Evolutionary conservation across 2,888 invertebrate species (phyloP).

Genomic region (Acheta domesticus): DNA sequence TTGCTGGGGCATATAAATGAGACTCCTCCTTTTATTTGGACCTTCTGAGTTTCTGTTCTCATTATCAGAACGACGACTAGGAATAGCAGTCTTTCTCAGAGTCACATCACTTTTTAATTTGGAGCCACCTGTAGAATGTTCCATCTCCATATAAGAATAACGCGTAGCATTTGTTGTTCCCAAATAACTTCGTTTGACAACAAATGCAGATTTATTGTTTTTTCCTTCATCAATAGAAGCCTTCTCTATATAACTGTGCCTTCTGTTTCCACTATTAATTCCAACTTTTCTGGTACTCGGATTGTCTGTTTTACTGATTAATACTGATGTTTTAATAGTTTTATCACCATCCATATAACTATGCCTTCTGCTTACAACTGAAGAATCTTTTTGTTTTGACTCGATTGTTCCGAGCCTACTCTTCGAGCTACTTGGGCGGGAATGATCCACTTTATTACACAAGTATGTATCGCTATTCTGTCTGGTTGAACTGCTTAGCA

Average conservation of each 20-base stretch:
- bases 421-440: neutral
- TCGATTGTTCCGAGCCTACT: neutral
- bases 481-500: too few relatives aligned
- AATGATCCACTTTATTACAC: too few relatives aligned
- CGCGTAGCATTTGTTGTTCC: neutral
- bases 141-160: neutral
- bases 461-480: too few relatives aligned
- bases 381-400: neutral
- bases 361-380: conserved; percentile 22
- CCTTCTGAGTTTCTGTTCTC: too few relatives aligned
- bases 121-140: neutral
- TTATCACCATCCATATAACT: conserved; percentile 29
- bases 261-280: conserved; percentile 12
- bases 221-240: conserved; percentile 12
- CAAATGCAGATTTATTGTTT: conserved; percentile 20
- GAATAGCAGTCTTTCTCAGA: too few relatives aligned
- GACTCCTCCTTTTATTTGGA: neutral
- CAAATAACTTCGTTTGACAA: neutral
- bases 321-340: neutral
- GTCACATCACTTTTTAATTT: too few relatives aligned
- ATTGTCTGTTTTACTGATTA: neutral
- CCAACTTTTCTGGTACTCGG: neutral
- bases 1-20: neutral
- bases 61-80: too few relatives aligned
- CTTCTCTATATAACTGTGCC: conserved; percentile 26